Evolutionary conservation across 1,140 invertebrate genomes (phyloP), one percentile per base, ranked within the genome.

Genomic region (Bombus terrestris): DNA sequence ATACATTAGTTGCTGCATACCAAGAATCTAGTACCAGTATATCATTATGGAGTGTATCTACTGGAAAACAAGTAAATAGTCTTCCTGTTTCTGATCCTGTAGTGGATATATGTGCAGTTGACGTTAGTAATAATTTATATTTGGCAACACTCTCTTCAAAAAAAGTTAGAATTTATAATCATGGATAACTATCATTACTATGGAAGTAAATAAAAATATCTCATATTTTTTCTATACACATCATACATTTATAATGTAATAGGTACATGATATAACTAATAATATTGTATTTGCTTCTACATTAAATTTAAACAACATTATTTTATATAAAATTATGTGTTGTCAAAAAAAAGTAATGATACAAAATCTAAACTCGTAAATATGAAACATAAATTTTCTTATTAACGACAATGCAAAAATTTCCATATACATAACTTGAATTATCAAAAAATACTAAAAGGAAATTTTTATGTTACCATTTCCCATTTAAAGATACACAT

Each of bases 11-110:
- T 0, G 96, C 96, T 35, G 96, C 97, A 2, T 96, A 97, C 89
- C 96, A 97, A 83, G 97, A 98, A 93, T 96, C 96, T 81, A 95
- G 92, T 1, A 96, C 96, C 10, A 94, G 95, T 39, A 92, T 97
- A 43, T 96, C 95, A 83, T 91, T 98, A 2, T 98, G 98, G 96
- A 97, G 97, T 91, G 92, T 97, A 57, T 95, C 96, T 8, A 96
- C 95, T 4, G 96, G 96, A 0, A 95, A 96, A 79, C 94, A 96
- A 15, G 92, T 97, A 64, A 95, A 96, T 77, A 95, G 94, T 3
- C 87, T 97, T 72, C 95, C 96, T 1, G 95, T 96, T 3, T 94
- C 95, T 28, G 97, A 97, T 78, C 95, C 96, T 1, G 95, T 97
- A 22, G 93, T 97, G 62, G 97, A 98, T 88, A 95, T 97, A 3